Percentiles rank a stretch among this genome's conserved stretches.
phyloP scores from a whole-genome alignment of 2,888 invertebrate genomes.

The Horisme vitalbata region DNA sequence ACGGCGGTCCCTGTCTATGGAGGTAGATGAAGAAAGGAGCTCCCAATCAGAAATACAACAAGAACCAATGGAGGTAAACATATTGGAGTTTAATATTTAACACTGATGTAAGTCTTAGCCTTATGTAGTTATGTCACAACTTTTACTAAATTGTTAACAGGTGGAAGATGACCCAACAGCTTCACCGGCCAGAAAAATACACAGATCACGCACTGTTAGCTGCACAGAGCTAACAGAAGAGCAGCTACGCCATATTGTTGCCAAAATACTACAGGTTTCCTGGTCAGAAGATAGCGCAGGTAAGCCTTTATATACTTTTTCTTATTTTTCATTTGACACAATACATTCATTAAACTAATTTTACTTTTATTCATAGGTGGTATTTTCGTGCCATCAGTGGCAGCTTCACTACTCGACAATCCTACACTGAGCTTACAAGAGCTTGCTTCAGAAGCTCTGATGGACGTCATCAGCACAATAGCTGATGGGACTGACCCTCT shows the following conservation, averaged over 20 bases:
- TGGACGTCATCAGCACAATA: conserved; percentile 85
- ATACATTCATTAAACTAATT: neutral
- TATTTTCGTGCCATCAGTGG: conserved; percentile 83
- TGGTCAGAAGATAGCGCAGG: conserved; percentile 86
- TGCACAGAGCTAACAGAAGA: conserved; percentile 85
- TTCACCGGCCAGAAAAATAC: conserved; percentile 71
- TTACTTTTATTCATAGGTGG: conserved; percentile 58
- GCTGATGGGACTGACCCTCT: conserved; percentile 82
- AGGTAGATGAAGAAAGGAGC: conserved; percentile 76
- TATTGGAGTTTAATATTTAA: neutral
- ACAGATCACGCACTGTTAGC: conserved; percentile 71
- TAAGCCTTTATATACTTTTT: conserved; percentile 29
- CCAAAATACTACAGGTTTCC: conserved; percentile 87
- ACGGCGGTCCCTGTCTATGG: conserved; percentile 74
- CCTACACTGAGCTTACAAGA: conserved; percentile 76
- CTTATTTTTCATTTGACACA: neutral
- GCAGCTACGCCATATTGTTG: conserved; percentile 85
- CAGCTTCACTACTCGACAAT: conserved; percentile 79
- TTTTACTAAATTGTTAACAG: conserved; percentile 18
- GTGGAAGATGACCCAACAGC: conserved; percentile 79
- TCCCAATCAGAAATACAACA: conserved; percentile 69
- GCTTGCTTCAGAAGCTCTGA: conserved; percentile 85
- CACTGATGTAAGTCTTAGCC: conserved; percentile 13
- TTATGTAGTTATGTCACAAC: conserved; percentile 12
- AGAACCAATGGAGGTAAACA: conserved; percentile 72